Percentiles rank a stretch among this genome's conserved stretches.
Conservation (phyloP, 1,140 invertebrate species). For the Cyrtorhinus lividipennis region DNA sequence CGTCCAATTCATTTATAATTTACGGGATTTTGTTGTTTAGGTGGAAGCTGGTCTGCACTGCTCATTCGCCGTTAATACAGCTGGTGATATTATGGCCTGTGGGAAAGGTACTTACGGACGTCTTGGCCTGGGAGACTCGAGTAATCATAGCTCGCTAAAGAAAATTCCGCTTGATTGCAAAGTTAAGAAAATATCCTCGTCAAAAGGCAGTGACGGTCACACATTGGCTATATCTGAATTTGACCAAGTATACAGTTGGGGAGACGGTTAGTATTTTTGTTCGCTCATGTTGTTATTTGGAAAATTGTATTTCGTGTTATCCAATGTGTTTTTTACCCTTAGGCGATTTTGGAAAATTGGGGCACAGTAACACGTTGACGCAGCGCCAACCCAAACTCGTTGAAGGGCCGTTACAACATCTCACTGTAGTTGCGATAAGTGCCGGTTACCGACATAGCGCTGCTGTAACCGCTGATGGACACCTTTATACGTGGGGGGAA, state of each 20-base stretch:
- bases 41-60: constrained; percentile 52
- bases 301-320: too few species aligned
- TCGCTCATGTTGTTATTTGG: not conserved
- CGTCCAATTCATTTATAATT: too few species aligned
- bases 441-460: constrained; percentile 49
- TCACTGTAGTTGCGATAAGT: constrained; percentile 38
- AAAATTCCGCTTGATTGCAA: constrained; percentile 34
- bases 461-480: constrained; percentile 39
- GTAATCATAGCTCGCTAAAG: constrained; percentile 38
- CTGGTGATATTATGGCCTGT: constrained; percentile 42
- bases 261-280: constrained; percentile 40
- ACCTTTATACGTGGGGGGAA: constrained; percentile 45
- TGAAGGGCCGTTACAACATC: constrained; percentile 32
- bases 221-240: constrained; percentile 41
- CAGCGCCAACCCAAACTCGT: constrained; percentile 41
- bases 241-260: constrained; percentile 46
- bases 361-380: constrained; percentile 39
- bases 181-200: constrained; percentile 37
- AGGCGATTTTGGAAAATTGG: constrained; percentile 39
- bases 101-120: constrained; percentile 44
- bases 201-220: constrained; percentile 45
- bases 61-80: constrained; percentile 44
- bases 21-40: too few species aligned
- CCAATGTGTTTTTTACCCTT: constrained; percentile 6
- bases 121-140: constrained; percentile 40